phyloP scores from a whole-genome alignment of 2,113 vertebrate species.

The Synodontis membranacea region DNA sequence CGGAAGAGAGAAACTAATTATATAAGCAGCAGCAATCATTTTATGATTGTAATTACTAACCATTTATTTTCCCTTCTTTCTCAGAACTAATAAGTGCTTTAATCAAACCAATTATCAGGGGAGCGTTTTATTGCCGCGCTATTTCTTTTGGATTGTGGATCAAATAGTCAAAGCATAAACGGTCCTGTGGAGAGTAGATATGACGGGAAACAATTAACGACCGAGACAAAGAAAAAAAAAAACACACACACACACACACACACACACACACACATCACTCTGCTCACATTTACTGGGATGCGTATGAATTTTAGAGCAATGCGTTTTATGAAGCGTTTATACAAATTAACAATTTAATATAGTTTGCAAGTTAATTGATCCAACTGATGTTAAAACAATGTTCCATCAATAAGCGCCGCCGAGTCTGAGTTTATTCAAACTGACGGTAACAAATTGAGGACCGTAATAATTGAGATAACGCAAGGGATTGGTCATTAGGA shows the following conservation, averaged over 20 bases:
- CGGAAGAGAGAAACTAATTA: slow-evolving; percentile 16
- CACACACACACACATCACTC: slow-evolving; percentile 8
- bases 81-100: slow-evolving; percentile 33
- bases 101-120: slow-evolving; percentile 35
- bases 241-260: too few relatives aligned
- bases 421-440: neutral
- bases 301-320: slow-evolving; percentile 42
- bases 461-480: neutral
- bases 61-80: slow-evolving; percentile 29
- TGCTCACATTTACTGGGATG: slow-evolving; percentile 38
- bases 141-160: slow-evolving; percentile 19
- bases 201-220: slow-evolving; percentile 47
- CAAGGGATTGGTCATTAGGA: neutral
- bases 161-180: slow-evolving; percentile 29
- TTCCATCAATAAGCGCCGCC: neutral
- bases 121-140: slow-evolving; percentile 26
- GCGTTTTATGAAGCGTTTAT: slow-evolving; percentile 11
- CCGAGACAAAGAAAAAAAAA: slow-evolving; percentile 39
- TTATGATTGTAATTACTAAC: slow-evolving; percentile 30
- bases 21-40: slow-evolving; percentile 14
- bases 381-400: neutral
- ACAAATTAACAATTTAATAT: slow-evolving; percentile 27
- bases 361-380: slow-evolving; percentile 36
- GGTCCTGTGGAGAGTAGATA: slow-evolving; percentile 46
- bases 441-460: neutral